Evolutionary conservation across 2,797 vertebrate genomes (phyloP).

Genomic region (Luscinia megarhynchos): DNA sequence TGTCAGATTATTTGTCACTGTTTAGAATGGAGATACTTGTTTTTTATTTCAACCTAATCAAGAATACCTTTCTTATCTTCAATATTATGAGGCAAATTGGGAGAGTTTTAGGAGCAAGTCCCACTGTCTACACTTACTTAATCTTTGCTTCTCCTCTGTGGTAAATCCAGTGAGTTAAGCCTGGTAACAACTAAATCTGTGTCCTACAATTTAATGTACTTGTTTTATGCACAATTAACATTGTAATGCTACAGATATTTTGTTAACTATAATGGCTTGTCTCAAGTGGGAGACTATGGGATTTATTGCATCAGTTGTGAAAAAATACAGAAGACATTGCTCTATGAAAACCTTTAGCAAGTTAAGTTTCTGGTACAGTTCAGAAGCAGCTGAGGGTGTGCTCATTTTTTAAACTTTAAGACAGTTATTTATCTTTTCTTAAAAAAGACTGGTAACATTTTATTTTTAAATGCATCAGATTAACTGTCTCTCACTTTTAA

Average conservation of each 20-base stretch:
- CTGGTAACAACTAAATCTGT: background rate
- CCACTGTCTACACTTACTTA: background rate
- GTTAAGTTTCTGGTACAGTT: background rate
- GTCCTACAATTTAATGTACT: background rate
- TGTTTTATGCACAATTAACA: background rate
- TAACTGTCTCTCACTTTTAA: background rate
- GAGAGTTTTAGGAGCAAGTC: background rate
- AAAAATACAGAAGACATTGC: background rate
- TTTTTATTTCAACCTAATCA: background rate
- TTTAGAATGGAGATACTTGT: background rate
- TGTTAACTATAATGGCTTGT: background rate
- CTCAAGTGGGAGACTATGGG: background rate
- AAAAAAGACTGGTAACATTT: background rate
- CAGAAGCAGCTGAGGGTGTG: background rate
- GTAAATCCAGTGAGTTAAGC: background rate
- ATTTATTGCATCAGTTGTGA: background rate
- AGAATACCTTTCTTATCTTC: background rate
- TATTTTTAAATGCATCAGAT: background rate
- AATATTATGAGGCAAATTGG: background rate
- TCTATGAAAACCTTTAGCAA: background rate
- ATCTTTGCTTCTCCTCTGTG: background rate
- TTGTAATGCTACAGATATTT: background rate
- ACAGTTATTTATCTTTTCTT: background rate
- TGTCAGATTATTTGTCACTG: background rate
- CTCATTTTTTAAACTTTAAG: background rate